Evolutionary conservation across 2,113 vertebrate species (phyloP), one percentile per base, ranked within the genome.

Genomic region (Centrocercus urophasianus): DNA sequence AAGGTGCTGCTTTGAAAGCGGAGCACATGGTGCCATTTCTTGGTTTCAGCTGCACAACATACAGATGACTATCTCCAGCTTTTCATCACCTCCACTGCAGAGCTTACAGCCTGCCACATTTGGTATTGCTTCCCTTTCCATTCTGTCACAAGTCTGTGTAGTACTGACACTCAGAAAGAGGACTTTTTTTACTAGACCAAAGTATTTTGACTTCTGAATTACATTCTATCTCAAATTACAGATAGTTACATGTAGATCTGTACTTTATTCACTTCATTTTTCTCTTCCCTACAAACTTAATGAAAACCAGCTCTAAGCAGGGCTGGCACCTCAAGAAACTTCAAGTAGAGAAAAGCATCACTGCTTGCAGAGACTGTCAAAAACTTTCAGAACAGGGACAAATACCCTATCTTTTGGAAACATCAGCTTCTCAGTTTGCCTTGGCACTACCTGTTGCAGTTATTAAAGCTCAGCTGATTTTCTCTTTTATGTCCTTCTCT

Each of bases 151-250:
- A 67, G 19, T 22, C 28, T 69, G 32, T 11, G 22, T 38, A 52
- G 14, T 22, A 47, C 4, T 69, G 79, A 65, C 82, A 34, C 19
- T 64, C 0, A 0, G 0, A 82, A 77, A 56, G 5, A 45, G 36
- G 61, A 71, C 20, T 3, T 82, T 88, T 90, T 88, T 90, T 59
- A 48, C n/a, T 40, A n/a, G 22, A n/a, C 17, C 34, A 4, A 30
- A 64, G 6, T 27, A 60, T 48, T 59, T 50, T 71, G 45, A 74
- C 11, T 10, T 2, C 34, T 63, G 60, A 63, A 27, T 36, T 36
- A 63, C 81, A 83, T 56, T 80, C 32, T 25, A 50, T 22, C 24
- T 40, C 15, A 64, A 81, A 83, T 63, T 66, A 19, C 24, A 87
- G 82, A 28, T 28, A 66, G 24, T 57, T 84, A 38, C 6, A n/a